A percentile compares a stretch with the other conserved stretches of the same genome.
Conservation (phyloP, 2,888 invertebrate genomes). For the Drosophila picticornis region DNA sequence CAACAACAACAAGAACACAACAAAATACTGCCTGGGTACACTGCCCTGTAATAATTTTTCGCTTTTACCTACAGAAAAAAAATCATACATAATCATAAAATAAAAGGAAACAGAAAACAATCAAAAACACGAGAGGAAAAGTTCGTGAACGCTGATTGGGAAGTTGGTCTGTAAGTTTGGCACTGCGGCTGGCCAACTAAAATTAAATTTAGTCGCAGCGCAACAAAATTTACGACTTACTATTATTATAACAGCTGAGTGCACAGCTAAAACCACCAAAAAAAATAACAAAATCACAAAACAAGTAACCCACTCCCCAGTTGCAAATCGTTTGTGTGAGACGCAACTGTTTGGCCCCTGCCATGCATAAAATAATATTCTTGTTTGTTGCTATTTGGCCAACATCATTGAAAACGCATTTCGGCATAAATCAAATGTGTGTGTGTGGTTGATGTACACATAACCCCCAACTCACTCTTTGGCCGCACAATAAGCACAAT, state of each 20-base stretch:
- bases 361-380: slow-evolving; percentile 6
- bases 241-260: slow-evolving; percentile 71
- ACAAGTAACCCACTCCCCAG: slow-evolving; percentile 4
- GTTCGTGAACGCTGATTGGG: slow-evolving; percentile 55
- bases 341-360: slow-evolving; percentile 15
- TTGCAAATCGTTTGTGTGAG: slow-evolving; percentile 62
- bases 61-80: slow-evolving; percentile 52
- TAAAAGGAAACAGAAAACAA: slow-evolving; percentile 27
- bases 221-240: slow-evolving; percentile 73
- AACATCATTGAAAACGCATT: slow-evolving; percentile 69
- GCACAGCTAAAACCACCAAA: slow-evolving; percentile 37
- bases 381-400: slow-evolving; percentile 33
- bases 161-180: slow-evolving; percentile 57
- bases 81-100: slow-evolving; percentile 29
- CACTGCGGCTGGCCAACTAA: slow-evolving; percentile 68
- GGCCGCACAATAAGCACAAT: slow-evolving; percentile 30
- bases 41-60: slow-evolving; percentile 61
- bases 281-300: not conserved
- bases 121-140: slow-evolving; percentile 31
- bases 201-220: slow-evolving; percentile 72
- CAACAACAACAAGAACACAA: slow-evolving; percentile 14
- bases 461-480: not conserved
- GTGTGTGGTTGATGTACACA: slow-evolving; percentile 29
- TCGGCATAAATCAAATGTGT: slow-evolving; percentile 58
- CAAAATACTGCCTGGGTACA: slow-evolving; percentile 30